Percentiles rank a stretch among this genome's conserved stretches.
Evolutionary conservation across 2,113 vertebrate genomes (phyloP).

Genomic region (Spea bombifrons): DNA sequence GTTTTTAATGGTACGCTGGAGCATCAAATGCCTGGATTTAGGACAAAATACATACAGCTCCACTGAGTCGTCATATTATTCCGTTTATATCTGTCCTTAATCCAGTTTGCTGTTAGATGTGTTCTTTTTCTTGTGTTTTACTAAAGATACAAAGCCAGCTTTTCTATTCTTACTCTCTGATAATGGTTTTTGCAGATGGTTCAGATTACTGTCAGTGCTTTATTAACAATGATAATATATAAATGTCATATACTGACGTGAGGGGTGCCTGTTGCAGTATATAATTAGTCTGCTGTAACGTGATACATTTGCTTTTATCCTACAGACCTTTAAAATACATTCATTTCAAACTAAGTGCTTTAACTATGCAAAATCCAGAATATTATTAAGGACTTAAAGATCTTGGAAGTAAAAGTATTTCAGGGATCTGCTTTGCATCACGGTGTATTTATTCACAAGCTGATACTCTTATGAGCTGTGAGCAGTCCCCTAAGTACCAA

Average conservation of each 20-base stretch:
- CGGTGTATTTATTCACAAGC: no score
- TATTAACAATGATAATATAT: conserved; percentile 59
- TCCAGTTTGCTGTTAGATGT: conserved; percentile 19
- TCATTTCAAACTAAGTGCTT: conserved; percentile 49
- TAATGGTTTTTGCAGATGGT: conserved; percentile 57
- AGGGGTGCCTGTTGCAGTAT: conserved; percentile 55
- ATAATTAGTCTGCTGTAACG: conserved; percentile 54
- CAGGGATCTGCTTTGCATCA: no score
- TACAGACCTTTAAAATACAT: conserved; percentile 53
- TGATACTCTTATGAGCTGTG: no score
- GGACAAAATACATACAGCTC: no score
- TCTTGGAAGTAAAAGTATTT: not conserved
- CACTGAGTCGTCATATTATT: not conserved
- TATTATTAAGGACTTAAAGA: conserved; percentile 7
- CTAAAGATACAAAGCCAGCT: conserved; percentile 29
- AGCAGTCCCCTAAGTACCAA: no score
- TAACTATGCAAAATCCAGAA: conserved; percentile 22
- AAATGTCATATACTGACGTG: conserved; percentile 55
- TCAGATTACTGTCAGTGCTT: conserved; percentile 63
- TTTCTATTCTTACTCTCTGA: conserved; percentile 49
- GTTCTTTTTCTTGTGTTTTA: conserved; percentile 48
- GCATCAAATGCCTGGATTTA: not conserved
- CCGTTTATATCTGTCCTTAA: conserved; percentile 39
- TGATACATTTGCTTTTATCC: conserved; percentile 52
- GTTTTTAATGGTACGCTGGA: no score